phyloP scores from a whole-genome alignment of 2,113 vertebrate species.

The Gopherus flavomarginatus region DNA sequence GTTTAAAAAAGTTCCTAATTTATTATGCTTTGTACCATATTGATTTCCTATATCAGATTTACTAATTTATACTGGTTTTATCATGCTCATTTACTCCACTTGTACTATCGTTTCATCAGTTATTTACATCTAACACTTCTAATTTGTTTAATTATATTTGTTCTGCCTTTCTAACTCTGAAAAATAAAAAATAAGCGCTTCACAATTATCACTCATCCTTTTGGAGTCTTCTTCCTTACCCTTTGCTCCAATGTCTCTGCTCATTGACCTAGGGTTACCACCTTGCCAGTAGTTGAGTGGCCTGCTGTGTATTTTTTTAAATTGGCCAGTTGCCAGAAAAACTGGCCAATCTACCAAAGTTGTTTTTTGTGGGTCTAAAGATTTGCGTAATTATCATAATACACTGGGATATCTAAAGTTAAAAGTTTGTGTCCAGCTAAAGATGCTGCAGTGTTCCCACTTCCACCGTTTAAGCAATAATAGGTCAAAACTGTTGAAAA shows the following conservation, averaged over 20 bases:
- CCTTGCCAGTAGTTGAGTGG: too few relatives aligned
- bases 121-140: constrained; percentile 5
- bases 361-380: too few relatives aligned
- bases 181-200: constrained; percentile 54
- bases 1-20: constrained; percentile 1
- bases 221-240: not conserved
- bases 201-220: not conserved
- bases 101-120: not conserved
- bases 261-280: too few relatives aligned
- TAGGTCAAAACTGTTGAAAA: too few relatives aligned
- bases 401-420: too few relatives aligned
- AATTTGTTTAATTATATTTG: not conserved
- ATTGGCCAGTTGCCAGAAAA: too few relatives aligned
- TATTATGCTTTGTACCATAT: constrained; percentile 24
- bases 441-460: too few relatives aligned
- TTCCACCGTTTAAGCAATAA: too few relatives aligned
- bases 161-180: constrained; percentile 43
- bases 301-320: too few relatives aligned
- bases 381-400: too few relatives aligned
- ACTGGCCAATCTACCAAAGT: too few relatives aligned
- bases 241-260: not conserved
- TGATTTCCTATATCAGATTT: constrained; percentile 18
- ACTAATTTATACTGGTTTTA: constrained; percentile 40
- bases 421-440: too few relatives aligned
- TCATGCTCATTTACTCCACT: constrained; percentile 13